phyloP scores from a whole-genome alignment of 2,888 invertebrate genomes.

The Bugula neritina region DNA sequence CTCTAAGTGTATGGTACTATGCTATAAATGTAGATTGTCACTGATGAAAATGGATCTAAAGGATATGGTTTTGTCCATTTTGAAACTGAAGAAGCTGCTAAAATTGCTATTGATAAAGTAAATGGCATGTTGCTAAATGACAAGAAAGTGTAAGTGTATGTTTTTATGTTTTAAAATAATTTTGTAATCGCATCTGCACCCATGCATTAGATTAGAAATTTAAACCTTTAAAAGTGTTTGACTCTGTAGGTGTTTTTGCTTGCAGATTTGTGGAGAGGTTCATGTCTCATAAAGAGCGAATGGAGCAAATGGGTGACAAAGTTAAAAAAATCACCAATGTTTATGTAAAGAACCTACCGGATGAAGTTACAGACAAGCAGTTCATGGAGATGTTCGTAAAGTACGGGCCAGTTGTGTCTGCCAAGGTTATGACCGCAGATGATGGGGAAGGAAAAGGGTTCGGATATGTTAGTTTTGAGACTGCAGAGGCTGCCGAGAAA shows the following conservation, averaged over 20 bases:
- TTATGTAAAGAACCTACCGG: conserved; percentile 97
- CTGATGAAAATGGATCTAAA: conserved; percentile 91
- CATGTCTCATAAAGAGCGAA: conserved; percentile 93
- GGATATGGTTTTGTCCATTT: conserved; percentile 99
- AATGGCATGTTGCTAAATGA: conserved; percentile 98
- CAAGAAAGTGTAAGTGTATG: conserved; percentile 80
- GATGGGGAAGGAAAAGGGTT: conserved; percentile 75
- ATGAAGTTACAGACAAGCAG: conserved; percentile 84
- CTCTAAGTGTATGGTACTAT: no score
- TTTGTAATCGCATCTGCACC: no score
- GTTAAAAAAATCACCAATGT: conserved; percentile 94
- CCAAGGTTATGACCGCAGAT: conserved; percentile 64
- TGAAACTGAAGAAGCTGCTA: conserved; percentile 95
- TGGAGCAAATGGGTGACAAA: conserved; percentile 94
- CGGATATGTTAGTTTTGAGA: conserved; percentile 97
- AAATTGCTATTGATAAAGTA: conserved; percentile 95
- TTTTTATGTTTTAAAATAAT: no score
- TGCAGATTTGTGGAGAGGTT: conserved; percentile 78
- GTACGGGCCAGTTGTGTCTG: conserved; percentile 63
- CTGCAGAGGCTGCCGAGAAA: conserved; percentile 85
- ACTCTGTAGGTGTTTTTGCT: no score
- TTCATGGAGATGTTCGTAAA: conserved; percentile 83
- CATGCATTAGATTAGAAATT: no score
- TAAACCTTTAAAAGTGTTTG: no score
- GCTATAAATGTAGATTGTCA: conserved; percentile 67